Evolutionary conservation across 2,888 invertebrate species (phyloP).

Genomic region (Andricus quercusramuli): DNA sequence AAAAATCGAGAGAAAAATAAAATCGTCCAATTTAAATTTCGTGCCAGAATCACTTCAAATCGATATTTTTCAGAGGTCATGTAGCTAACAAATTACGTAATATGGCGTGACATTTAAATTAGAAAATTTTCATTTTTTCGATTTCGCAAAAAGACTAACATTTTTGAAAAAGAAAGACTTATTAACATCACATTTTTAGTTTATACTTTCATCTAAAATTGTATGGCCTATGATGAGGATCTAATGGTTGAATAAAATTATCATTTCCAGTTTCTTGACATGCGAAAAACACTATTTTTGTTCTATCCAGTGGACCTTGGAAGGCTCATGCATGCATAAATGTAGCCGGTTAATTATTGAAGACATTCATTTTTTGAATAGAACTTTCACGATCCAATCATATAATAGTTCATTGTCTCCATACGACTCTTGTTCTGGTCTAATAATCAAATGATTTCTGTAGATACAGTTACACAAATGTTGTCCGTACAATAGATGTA

Average conservation of each 20-base stretch:
- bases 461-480: background rate
- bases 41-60: too few relatives aligned
- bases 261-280: slow-evolving; percentile 3
- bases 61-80: too few relatives aligned
- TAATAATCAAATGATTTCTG: slow-evolving; percentile 26
- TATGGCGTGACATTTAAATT: too few relatives aligned
- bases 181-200: background rate
- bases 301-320: background rate
- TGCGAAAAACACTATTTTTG: background rate
- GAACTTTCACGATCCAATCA: slow-evolving; percentile 32
- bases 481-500: background rate
- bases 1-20: too few relatives aligned
- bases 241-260: background rate
- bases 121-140: too few relatives aligned
- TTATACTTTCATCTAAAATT: background rate
- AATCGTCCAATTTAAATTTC: background rate
- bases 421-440: slow-evolving; percentile 32
- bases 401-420: slow-evolving; percentile 37
- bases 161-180: too few relatives aligned
- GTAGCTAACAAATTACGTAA: too few relatives aligned
- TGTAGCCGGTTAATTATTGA: slow-evolving; percentile 8
- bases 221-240: background rate
- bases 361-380: slow-evolving; percentile 31
- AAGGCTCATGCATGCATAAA: background rate
- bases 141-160: too few relatives aligned